Evolutionary conservation across 2,888 invertebrate genomes (phyloP), one percentile per base, ranked within the genome.

Genomic region (Eupithecia inturbata): DNA sequence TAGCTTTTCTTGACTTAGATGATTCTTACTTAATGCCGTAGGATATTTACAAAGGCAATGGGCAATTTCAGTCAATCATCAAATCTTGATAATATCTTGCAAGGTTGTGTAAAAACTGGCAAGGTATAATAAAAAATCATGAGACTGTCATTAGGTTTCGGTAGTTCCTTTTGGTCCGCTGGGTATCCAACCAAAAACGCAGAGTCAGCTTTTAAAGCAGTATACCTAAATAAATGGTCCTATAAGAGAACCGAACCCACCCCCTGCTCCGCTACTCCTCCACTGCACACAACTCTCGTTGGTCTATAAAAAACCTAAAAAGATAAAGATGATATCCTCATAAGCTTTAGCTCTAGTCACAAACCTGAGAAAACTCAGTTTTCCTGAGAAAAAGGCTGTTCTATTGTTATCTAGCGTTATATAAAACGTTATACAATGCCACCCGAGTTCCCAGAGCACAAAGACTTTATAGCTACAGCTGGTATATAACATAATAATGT

Each of bases 361-460:
- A 57, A 57, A 57, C 26, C n/a, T 69, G 41, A 63, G 70, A 66
- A 74, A 74, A 68, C 64, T 68, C 67, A 26, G 66, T 71, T 74
- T 74, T 71, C 68, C n/a, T 63, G 74, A 33, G 74, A 72, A 72
- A 26, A 31, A 28, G 4, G 19, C n/a, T 64, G 28, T 31, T 19
- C 64, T 45, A 72, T 75, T 75, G 75, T 75, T 28, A 67, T 39
- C 66, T 28, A 36, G 14, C 67, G 64, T 76, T 76, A 76, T 62
- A 73, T 73, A 76, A 75, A 73, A 36, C 66, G 71, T 76, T 73
- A 75, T 70, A 76, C 75, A 76, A 76, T 71, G 70, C 1, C 19
- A 63, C 39, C 60, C 64, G 62, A 53, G 68, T 76, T 76, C 75
- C 31, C 75, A 76, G 68, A 45, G 28, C 64, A 76, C 71, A 76